Base-by-base conservation (phyloP, 2,113 vertebrate species). In the Atractosteus spatula region DNA sequence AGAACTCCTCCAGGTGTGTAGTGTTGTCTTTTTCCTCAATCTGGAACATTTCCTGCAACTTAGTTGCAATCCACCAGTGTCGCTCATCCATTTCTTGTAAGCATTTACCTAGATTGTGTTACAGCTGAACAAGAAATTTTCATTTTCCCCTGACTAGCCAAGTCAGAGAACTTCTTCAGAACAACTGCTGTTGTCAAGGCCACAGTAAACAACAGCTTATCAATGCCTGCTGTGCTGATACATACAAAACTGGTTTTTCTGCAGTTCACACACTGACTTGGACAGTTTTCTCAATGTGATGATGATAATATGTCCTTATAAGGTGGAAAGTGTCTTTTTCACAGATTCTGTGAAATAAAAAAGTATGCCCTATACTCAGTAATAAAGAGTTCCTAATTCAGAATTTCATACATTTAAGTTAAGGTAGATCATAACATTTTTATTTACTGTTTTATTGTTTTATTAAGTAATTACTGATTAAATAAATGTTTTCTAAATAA, bases 21-120 rank as follows among this genome's bases (percentile, higher is more conserved):
- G 68, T 61, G 14, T 54, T 66, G 41, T 77, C 76, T 17, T 70
- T 62, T 55, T 29, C 54, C 47, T 54, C 62, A 59, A 61, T 43
- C 6, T 62, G 62, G n/a, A 74, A 61, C 0, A 71, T 73, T 57
- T 77, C 61, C 62, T 74, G 67, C 44, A 77, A 55, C 55, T 77
- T 77, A 47, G 62, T 62, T 54, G 76, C 76, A 66, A 77, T 77
- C 76, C 76, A 77, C 76, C 76, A 77, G 12, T 77, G 76, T 44
- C 76, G 69, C n/a, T 77, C 76, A 29, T 77, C 76, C 76, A 77
- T 77, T 47, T 70, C 59, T 29, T 29, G 8, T 54, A n/a, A 47
- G 45, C 29, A 65, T 3, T 10, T 42, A 13, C 62, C 42, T 51
- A 8, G 41, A 57, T 61, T 57, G 16, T 45, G 41, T 47, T 41